phyloP scores from a whole-genome alignment of 2,113 vertebrate genomes.

The Saimiri boliviensis region DNA sequence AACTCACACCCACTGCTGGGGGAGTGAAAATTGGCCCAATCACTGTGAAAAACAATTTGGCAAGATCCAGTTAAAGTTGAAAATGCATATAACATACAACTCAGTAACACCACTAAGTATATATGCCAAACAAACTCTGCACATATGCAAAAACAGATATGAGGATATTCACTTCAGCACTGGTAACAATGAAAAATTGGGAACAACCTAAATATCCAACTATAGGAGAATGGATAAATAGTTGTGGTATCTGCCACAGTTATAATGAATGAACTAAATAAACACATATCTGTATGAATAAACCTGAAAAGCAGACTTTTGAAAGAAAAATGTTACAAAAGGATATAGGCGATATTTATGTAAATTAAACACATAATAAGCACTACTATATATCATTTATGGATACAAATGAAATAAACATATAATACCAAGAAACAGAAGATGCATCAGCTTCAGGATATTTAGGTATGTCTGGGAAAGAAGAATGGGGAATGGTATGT shows the following conservation, averaged over 20 bases:
- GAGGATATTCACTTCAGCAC: not conserved
- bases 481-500: not conserved
- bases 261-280: not conserved
- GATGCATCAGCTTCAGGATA: not conserved
- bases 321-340: not conserved
- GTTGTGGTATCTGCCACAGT: not conserved
- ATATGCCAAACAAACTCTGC: not conserved
- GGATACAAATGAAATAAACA: slow-evolving; percentile 30
- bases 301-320: not conserved
- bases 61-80: not conserved
- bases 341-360: not conserved
- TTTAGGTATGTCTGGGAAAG: not conserved
- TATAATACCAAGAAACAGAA: not conserved
- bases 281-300: not conserved
- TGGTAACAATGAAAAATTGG: not conserved
- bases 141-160: not conserved
- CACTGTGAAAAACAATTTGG: not conserved
- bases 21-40: not conserved
- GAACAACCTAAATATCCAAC: not conserved
- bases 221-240: not conserved
- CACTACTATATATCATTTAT: not conserved
- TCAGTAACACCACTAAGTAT: not conserved
- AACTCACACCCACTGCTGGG: not conserved
- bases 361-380: slow-evolving; percentile 8
- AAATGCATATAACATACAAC: slow-evolving; percentile 10